Evolutionary conservation across 2,888 invertebrate genomes (phyloP), one percentile per base, ranked within the genome.

Genomic region (Elgonia sp.): DNA sequence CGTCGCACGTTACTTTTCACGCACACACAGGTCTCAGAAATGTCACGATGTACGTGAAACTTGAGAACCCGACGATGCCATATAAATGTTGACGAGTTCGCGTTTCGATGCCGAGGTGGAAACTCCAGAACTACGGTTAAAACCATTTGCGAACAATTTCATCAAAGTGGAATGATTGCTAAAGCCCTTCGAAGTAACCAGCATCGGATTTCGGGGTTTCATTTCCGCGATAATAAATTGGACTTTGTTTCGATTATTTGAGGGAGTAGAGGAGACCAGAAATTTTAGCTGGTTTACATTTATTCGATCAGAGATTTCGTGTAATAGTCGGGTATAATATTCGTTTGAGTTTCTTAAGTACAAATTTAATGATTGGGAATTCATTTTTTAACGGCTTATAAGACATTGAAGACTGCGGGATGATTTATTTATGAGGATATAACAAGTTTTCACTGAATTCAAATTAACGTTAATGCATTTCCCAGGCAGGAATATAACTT

Each of bases 21-120:
- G 40, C 80, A 63, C 70, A 40, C 57, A 12, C 46, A 18, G 72
- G 8, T 21, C 20, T 55, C 72, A 42, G 75, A 80, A 75, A 80
- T 75, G 75, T 81, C 75, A 42, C 55, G 40, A 37, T 40, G 86
- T 76, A 76, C 63, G 87, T 75, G 87, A 65, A 83, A 87, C 87
- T 79, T 18, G 87, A 83, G 79, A 80, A 67, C 77, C 14, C 50
- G 62, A 55, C 50, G 87, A 87, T 77, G 69, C 87, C 87, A 53
- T 87, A 87, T 73, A 83, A 87, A 83, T 67, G 87, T 72, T 72
- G 82, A 63, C 87, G 83, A 87, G 81, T 53, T 62, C 70, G 53
- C 83, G 73, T 60, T 72, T 69, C 77, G 65, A 77, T 60, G 82
- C 39, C 57, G 53, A 57, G 53, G 60, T 80, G 73, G 73, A 73